Evolutionary conservation across 23 tunicate genomes (phyloP).

Genomic region (Aplidium turbinatum): DNA sequence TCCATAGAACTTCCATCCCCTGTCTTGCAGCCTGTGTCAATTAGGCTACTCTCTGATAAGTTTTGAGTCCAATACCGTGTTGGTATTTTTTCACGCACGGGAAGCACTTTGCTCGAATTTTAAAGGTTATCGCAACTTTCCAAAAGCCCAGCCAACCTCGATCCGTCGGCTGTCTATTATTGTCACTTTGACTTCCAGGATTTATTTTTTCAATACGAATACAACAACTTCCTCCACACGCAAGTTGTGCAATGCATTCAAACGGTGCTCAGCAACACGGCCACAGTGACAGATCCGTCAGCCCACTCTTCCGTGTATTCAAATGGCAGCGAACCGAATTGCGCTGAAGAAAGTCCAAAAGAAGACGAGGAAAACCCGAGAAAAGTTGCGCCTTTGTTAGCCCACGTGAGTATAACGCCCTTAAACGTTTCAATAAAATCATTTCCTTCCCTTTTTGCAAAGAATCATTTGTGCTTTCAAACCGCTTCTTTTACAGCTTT

Average conservation of each 20-base stretch:
- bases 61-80: too few species aligned
- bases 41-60: too few species aligned
- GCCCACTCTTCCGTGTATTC: constrained; percentile 19
- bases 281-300: constrained; percentile 63
- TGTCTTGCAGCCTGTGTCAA: too few species aligned
- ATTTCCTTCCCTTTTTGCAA: neutral
- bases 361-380: constrained; percentile 81
- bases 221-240: constrained; percentile 97
- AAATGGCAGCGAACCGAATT: constrained; percentile 13
- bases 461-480: neutral
- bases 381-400: constrained; percentile 84
- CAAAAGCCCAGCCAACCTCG: too few species aligned
- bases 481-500: constrained; percentile 69
- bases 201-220: constrained; percentile 85
- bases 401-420: constrained; percentile 55
- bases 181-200: constrained; percentile 44
- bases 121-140: too few species aligned
- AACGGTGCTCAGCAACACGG: constrained; percentile 83
- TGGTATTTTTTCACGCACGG: too few species aligned
- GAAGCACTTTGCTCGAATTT: too few species aligned
- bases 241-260: constrained; percentile 91
- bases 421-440: neutral
- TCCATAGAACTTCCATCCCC: too few species aligned
- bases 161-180: too few species aligned
- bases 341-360: constrained; percentile 38